Percentiles rank a stretch among this genome's conserved stretches.
phyloP scores from a whole-genome alignment of 2,888 invertebrate species.

The Unio pictorum region DNA sequence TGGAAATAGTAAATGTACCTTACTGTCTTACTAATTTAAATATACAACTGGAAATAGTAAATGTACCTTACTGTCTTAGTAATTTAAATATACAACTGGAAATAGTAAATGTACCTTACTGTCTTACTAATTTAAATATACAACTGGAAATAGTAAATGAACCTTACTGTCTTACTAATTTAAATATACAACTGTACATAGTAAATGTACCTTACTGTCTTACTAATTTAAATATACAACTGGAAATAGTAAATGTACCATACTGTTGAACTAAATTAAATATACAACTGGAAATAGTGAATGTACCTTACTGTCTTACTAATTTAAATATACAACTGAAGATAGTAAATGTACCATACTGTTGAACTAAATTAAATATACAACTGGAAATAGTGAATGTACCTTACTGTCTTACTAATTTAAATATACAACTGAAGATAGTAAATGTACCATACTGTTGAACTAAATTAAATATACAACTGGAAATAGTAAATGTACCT shows the following conservation, averaged over 20 bases:
- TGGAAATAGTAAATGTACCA: constrained; percentile 28
- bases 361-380: no score
- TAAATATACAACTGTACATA: constrained; percentile 49
- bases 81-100: constrained; percentile 47
- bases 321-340: constrained; percentile 47
- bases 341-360: constrained; percentile 1
- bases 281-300: constrained; percentile 50
- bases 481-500: constrained; percentile 28
- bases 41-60: constrained; percentile 50
- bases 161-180: no score
- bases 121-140: no score
- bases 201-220: no score
- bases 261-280: no score
- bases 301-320: no score
- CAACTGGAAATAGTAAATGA: constrained; percentile 50
- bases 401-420: no score
- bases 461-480: constrained; percentile 32
- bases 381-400: constrained; percentile 49
- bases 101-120: constrained; percentile 2
- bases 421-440: constrained; percentile 49
- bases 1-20: constrained; percentile 28
- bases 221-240: constrained; percentile 33
- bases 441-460: no score
- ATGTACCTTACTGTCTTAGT: no score
- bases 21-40: no score